These are phyloP conservation scores for Phania funesta DNA, from an alignment of 2,888 invertebrate species.

Conservation along the genomic window DNA sequence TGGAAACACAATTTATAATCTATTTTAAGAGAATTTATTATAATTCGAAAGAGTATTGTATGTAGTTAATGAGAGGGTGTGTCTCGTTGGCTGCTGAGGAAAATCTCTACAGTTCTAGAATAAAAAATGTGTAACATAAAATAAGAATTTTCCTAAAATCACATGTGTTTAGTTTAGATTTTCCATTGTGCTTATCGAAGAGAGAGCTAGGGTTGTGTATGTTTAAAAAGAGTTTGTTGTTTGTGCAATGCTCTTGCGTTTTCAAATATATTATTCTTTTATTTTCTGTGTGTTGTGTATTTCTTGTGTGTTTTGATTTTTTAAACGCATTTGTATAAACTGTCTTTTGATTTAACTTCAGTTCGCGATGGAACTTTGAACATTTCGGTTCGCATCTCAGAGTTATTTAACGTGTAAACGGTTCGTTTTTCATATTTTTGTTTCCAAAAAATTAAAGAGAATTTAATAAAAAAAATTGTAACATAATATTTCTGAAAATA, in stretches of 20 bases:
- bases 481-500: neutral
- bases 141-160: slow-evolving; percentile 45
- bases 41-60: slow-evolving; percentile 13
- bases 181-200: slow-evolving; percentile 1
- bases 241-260: slow-evolving; percentile 16
- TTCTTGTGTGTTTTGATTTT: slow-evolving; percentile 56
- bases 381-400: slow-evolving; percentile 75
- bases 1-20: neutral
- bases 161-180: slow-evolving; percentile 40
- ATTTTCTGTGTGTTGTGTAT: neutral
- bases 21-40: slow-evolving; percentile 26
- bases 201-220: neutral
- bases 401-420: slow-evolving; percentile 64
- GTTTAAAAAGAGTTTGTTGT: neutral
- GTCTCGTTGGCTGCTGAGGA: slow-evolving; percentile 38
- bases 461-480: neutral
- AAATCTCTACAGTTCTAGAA: slow-evolving; percentile 36
- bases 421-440: slow-evolving; percentile 29
- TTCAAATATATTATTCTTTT: slow-evolving; percentile 1
- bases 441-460: slow-evolving; percentile 27
- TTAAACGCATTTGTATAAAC: slow-evolving; percentile 50
- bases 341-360: slow-evolving; percentile 68
- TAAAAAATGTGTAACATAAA: slow-evolving; percentile 10
- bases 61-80: slow-evolving; percentile 45
- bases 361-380: slow-evolving; percentile 80